Evolutionary conservation across 2,888 invertebrate species (phyloP).

Genomic region (Phlogophora meticulosa): DNA sequence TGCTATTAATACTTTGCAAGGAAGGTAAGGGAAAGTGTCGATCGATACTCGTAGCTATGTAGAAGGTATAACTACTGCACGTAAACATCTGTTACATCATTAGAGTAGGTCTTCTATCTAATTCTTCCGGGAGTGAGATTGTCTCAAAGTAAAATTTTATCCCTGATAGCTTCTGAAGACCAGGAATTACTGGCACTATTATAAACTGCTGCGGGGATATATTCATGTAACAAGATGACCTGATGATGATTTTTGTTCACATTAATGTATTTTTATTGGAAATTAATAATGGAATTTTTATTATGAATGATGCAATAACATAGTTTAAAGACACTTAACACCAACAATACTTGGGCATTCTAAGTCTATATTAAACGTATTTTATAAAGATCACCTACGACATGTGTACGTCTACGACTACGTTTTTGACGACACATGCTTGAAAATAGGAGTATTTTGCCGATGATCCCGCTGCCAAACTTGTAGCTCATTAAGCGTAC

Average conservation of each 20-base stretch:
- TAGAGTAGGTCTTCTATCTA: no score
- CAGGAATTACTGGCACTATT: not conserved
- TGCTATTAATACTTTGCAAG: constrained; percentile 92
- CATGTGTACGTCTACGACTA: no score
- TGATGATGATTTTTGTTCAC: no score
- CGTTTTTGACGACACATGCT: not conserved
- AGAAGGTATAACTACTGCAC: constrained; percentile 5
- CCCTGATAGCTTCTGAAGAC: not conserved
- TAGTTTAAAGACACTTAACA: no score
- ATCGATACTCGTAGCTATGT: constrained; percentile 7
- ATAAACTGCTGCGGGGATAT: no score
- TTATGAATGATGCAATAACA: no score
- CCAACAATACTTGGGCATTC: no score
- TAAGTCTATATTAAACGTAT: no score
- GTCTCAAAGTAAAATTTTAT: not conserved
- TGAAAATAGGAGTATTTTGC: not conserved
- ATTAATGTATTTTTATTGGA: no score
- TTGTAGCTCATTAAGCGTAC: not conserved
- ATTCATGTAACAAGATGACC: no score
- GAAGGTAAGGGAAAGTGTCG: constrained; percentile 79
- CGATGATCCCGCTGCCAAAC: not conserved
- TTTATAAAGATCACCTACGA: no score
- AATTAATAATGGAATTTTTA: no score
- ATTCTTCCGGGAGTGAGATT: not conserved
- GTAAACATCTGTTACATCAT: constrained; percentile 23